A percentile compares a stretch with the other conserved stretches of the same genome.
Conservation (phyloP, 2,797 vertebrate genomes). For the Sus cebifrons region DNA sequence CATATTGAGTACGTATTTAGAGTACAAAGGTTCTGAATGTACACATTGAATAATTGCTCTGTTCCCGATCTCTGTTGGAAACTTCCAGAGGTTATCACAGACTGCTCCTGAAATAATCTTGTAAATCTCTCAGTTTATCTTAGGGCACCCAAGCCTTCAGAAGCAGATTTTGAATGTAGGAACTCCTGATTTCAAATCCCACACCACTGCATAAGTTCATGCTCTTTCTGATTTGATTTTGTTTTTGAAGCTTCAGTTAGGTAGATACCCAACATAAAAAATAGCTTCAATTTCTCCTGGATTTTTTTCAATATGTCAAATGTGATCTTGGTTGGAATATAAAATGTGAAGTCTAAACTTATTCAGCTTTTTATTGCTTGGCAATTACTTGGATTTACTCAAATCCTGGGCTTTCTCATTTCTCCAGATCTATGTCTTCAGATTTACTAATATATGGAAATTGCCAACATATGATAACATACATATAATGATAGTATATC, state of each 20-base stretch:
- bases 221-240: neutral
- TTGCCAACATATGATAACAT: neutral
- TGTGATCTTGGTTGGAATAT: neutral
- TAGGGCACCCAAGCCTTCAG: neutral
- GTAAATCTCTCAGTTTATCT: neutral
- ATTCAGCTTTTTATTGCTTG: neutral
- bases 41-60: neutral
- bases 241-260: neutral
- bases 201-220: neutral
- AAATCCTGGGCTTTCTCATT: neutral
- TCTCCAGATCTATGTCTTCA: neutral
- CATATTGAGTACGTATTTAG: neutral
- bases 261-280: neutral
- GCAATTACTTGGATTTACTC: neutral
- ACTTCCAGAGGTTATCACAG: neutral
- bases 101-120: neutral
- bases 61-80: neutral
- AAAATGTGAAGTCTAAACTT: neutral
- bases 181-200: neutral
- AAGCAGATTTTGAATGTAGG: neutral
- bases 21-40: neutral
- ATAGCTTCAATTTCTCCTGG: neutral
- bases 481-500: neutral
- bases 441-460: neutral
- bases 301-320: neutral